Evolutionary conservation across 2,113 vertebrate genomes (phyloP).

Genomic region (Halichoeres trimaculatus): DNA sequence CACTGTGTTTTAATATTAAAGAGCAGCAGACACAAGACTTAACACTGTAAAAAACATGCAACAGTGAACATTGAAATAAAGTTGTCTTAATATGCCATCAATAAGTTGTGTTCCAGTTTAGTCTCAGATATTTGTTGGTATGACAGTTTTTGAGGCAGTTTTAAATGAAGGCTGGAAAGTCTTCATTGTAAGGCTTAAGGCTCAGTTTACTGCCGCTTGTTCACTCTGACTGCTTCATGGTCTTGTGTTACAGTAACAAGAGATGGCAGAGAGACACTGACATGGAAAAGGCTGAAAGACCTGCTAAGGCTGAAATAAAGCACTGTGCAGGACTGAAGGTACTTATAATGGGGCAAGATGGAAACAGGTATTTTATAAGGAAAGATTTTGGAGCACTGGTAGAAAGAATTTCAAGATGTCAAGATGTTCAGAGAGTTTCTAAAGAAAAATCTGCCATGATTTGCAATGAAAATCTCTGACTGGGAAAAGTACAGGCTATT

Average conservation of each 20-base stretch:
- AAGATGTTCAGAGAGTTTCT: too few species aligned
- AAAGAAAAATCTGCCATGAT: too few species aligned
- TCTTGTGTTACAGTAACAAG: slow-evolving; percentile 69
- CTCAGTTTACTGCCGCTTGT: slow-evolving; percentile 51
- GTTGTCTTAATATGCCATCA: not conserved
- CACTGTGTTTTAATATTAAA: not conserved
- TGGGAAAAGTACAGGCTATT: not conserved
- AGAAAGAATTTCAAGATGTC: too few species aligned
- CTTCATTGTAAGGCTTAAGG: slow-evolving; percentile 27
- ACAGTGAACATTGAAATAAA: not conserved
- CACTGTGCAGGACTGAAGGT: not conserved
- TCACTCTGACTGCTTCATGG: slow-evolving; percentile 20
- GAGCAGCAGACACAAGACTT: not conserved
- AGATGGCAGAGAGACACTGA: slow-evolving; percentile 36
- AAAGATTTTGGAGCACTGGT: not conserved
- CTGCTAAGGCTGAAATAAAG: not conserved
- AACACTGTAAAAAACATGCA: not conserved
- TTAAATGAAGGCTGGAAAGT: slow-evolving; percentile 15
- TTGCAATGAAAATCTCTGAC: too few species aligned
- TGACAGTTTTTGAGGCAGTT: slow-evolving; percentile 4
- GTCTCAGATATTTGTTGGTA: not conserved
- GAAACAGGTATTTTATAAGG: not conserved
- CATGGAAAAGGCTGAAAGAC: slow-evolving; percentile 49
- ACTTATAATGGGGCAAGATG: slow-evolving; percentile 6
- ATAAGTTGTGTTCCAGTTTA: not conserved